Evolutionary conservation across 2,888 invertebrate genomes (phyloP).

Genomic region (Clanis bilineata): DNA sequence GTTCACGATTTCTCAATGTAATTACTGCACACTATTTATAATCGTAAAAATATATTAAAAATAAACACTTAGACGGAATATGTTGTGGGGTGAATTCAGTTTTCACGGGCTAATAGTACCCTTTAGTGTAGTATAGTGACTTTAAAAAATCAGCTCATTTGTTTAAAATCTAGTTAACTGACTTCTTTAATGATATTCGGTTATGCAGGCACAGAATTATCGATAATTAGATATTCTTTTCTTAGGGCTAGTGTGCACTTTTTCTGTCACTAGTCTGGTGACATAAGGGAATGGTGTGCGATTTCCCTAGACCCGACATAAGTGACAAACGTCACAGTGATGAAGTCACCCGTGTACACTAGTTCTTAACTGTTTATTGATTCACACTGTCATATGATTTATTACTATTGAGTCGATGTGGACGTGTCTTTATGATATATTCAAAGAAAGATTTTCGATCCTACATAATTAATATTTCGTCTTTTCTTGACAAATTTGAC

Average conservation of each 20-base stretch:
- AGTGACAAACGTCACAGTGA: too few species aligned
- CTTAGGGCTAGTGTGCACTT: too few species aligned
- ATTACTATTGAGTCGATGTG: background rate
- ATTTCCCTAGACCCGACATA: too few species aligned
- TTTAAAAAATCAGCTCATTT: background rate
- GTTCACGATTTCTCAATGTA: conserved; percentile 65
- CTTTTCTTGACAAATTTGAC: background rate
- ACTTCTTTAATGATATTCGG: conserved; percentile 12
- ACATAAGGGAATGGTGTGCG: too few species aligned
- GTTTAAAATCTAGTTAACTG: background rate
- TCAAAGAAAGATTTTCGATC: too few species aligned
- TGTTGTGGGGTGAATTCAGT: conserved; percentile 28
- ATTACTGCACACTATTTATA: conserved; percentile 75
- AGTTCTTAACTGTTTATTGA: too few species aligned
- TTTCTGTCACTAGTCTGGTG: too few species aligned
- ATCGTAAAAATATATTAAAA: conserved; percentile 52
- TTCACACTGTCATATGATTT: background rate
- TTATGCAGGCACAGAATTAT: background rate
- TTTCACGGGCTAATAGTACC: conserved; percentile 27
- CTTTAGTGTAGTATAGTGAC: background rate
- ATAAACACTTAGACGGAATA: conserved; percentile 13
- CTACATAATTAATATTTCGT: background rate
- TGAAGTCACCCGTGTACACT: too few species aligned
- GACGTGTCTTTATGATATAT: background rate
- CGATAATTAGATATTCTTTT: background rate